Evolutionary conservation across 2,113 vertebrate species (phyloP).

Genomic region (Penelope pileata): DNA sequence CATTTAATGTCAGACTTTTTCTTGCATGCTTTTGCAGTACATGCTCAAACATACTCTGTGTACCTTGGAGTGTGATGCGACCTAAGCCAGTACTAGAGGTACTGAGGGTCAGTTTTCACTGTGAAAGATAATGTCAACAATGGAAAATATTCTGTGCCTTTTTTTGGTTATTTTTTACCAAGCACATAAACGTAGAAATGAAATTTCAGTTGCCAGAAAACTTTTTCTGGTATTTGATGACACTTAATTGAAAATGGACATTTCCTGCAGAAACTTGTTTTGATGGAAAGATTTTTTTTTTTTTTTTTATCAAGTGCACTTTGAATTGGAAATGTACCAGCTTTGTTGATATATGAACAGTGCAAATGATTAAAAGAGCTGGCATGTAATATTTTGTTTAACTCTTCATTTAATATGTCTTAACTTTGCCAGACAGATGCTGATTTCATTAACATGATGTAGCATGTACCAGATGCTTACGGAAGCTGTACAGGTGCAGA

Average conservation of each 20-base stretch:
- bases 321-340: neutral
- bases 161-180: neutral
- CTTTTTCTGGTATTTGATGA: neutral
- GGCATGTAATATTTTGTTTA: conserved; percentile 24
- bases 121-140: neutral
- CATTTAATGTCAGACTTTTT: neutral
- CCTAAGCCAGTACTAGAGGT: neutral
- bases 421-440: conserved; percentile 7
- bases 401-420: neutral
- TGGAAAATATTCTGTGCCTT: neutral
- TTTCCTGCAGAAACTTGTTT: conserved; percentile 33
- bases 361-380: conserved; percentile 1
- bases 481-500: conserved; percentile 36
- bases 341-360: neutral
- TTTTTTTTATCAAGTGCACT: conserved; percentile 10
- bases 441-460: neutral
- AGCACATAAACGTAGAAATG: neutral
- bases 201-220: neutral
- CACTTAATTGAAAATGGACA: neutral
- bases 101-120: neutral
- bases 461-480: neutral
- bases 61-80: neutral
- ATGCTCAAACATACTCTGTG: neutral
- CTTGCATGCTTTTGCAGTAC: neutral
- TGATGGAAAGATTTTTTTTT: neutral